A percentile compares a stretch with the other conserved stretches of the same genome.
These are phyloP conservation scores for Malurus leucopterus DNA, from an alignment of 2,797 vertebrate species.

Conservation along the genomic window DNA sequence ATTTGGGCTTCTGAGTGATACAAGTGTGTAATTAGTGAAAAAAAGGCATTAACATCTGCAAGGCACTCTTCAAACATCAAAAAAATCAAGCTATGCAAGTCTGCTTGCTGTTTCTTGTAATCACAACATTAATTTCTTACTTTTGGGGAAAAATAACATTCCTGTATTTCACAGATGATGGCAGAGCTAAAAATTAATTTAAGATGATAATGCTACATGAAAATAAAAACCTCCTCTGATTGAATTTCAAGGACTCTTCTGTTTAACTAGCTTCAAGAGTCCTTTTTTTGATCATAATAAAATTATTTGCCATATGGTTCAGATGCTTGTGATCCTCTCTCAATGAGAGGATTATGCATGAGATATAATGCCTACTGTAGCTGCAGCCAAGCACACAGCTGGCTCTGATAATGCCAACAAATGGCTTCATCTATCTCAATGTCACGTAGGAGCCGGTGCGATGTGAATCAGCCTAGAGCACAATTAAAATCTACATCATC, in stretches of 20 bases:
- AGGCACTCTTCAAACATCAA: slow-evolving; percentile 20
- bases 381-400: slow-evolving; percentile 84
- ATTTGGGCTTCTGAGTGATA: slow-evolving; percentile 10
- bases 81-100: slow-evolving; percentile 18
- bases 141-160: slow-evolving; percentile 34
- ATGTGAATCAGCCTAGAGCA: slow-evolving; percentile 67
- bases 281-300: slow-evolving; percentile 83
- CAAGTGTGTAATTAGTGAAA: slow-evolving; percentile 11
- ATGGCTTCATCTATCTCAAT: slow-evolving; percentile 86
- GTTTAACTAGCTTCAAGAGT: slow-evolving; percentile 79
- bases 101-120: slow-evolving; percentile 21
- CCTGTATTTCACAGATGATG: slow-evolving; percentile 34
- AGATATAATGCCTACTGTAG: slow-evolving; percentile 83
- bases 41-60: slow-evolving; percentile 20
- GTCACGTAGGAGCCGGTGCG: slow-evolving; percentile 79
- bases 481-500: slow-evolving; percentile 82
- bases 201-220: slow-evolving; percentile 63
- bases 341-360: slow-evolving; percentile 79
- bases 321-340: slow-evolving; percentile 74
- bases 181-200: slow-evolving; percentile 67
- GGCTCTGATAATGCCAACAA: slow-evolving; percentile 86
- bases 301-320: slow-evolving; percentile 84
- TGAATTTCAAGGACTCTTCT: slow-evolving; percentile 80
- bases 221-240: slow-evolving; percentile 72
- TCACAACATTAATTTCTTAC: slow-evolving; percentile 30